Evolutionary conservation across 2,888 invertebrate species (phyloP).

Genomic region (Drosophila hamatofila): DNA sequence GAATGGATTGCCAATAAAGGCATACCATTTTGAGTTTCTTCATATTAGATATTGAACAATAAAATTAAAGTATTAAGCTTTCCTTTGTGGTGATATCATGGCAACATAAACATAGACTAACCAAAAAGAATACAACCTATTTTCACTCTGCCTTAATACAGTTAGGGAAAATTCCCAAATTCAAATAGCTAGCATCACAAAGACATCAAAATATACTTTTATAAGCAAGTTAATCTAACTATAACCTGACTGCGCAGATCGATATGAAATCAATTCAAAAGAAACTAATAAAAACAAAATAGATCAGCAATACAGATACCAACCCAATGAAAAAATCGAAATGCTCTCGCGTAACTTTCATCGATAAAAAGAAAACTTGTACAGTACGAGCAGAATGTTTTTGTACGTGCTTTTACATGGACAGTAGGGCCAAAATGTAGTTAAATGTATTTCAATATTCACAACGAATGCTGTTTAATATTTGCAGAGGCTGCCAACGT

Average conservation of each 20-base stretch:
- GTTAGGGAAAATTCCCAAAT: not conserved
- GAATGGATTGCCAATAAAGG: not conserved
- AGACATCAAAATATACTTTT: not conserved
- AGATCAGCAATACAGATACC: not conserved
- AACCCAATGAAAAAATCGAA: not conserved
- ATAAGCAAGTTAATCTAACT: too few species aligned
- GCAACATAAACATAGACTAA: too few species aligned
- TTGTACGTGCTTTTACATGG: slow-evolving; percentile 6
- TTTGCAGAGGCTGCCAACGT: slow-evolving; percentile 40
- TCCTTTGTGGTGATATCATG: too few species aligned
- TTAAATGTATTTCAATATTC: slow-evolving; percentile 72
- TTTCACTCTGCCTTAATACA: not conserved
- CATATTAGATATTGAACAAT: too few species aligned
- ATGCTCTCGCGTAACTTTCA: not conserved
- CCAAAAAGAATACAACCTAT: too few species aligned
- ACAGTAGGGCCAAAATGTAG: slow-evolving; percentile 1
- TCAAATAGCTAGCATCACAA: not conserved
- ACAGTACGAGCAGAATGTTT: not conserved
- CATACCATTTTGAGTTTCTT: too few species aligned
- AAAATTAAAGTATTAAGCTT: too few species aligned
- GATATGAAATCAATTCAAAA: too few species aligned
- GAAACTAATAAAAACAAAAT: not conserved
- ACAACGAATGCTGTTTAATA: slow-evolving; percentile 69
- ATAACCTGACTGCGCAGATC: too few species aligned
- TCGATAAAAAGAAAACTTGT: slow-evolving; percentile 4